Evolutionary conservation across 2,113 vertebrate genomes (phyloP).

Genomic region (Indicator maculatus): DNA sequence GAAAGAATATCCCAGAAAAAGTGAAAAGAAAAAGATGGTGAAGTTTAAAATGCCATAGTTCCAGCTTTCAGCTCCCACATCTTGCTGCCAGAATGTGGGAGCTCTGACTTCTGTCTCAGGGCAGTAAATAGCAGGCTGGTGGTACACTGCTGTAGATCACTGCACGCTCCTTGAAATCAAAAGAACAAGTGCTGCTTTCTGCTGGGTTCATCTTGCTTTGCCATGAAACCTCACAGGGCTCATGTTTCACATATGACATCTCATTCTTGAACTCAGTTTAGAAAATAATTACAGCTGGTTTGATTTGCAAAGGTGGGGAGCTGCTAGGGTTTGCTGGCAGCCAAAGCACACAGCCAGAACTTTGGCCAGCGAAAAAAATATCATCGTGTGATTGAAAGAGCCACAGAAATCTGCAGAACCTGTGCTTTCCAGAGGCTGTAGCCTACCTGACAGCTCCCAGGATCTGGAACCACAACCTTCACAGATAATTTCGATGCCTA

Average conservation of each 20-base stretch:
- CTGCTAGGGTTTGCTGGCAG: not conserved
- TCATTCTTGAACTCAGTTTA: not conserved
- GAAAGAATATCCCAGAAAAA: slow-evolving; percentile 2
- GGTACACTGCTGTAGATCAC: not conserved
- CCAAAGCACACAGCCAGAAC: not conserved
- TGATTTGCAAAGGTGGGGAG: not conserved
- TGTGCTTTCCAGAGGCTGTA: not conserved
- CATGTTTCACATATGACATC: slow-evolving; percentile 4
- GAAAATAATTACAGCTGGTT: not conserved
- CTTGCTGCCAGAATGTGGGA: slow-evolving; percentile 37
- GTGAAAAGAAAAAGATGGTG: not conserved
- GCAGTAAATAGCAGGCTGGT: slow-evolving; percentile 38
- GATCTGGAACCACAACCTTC: not conserved
- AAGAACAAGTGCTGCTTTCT: slow-evolving; percentile 17
- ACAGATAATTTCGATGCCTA: not conserved
- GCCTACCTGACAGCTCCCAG: not conserved
- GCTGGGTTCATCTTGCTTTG: not conserved
- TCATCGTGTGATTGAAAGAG: not conserved
- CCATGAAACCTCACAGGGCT: not conserved
- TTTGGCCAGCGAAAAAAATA: not conserved
- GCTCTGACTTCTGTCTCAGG: slow-evolving; percentile 24
- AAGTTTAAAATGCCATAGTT: slow-evolving; percentile 41
- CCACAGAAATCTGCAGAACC: not conserved
- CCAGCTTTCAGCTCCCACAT: slow-evolving; percentile 54
- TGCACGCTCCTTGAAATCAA: not conserved